These are phyloP conservation scores for Troides helena DNA, from an alignment of 2,888 invertebrate genomes.

Conservation along the genomic window DNA sequence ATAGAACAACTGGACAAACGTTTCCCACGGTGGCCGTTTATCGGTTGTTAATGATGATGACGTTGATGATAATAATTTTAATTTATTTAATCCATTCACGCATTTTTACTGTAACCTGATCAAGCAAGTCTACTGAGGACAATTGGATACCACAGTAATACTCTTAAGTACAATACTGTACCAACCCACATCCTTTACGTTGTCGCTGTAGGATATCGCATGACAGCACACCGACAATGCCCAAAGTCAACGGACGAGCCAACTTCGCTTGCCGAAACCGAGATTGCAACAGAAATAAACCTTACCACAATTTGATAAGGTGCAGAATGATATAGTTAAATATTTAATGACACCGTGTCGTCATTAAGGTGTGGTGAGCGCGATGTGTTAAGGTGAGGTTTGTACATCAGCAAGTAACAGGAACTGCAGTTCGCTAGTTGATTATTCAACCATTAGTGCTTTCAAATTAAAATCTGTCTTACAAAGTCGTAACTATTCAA, in stretches of 20 bases:
- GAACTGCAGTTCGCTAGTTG: conserved; percentile 19
- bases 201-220: conserved; percentile 42
- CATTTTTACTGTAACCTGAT: too few relatives aligned
- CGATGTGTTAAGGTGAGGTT: conserved; percentile 40
- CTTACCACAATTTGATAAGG: conserved; percentile 27
- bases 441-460: not conserved
- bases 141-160: conserved; percentile 25
- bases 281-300: conserved; percentile 21
- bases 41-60: too few relatives aligned
- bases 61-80: not conserved
- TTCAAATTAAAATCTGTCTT: not conserved
- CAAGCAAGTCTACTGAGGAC: not conserved
- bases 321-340: conserved; percentile 7
- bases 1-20: too few relatives aligned
- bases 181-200: conserved; percentile 25
- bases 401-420: conserved; percentile 32
- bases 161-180: conserved; percentile 29
- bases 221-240: conserved; percentile 42
- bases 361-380: conserved; percentile 39
- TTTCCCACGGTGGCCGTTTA: too few relatives aligned
- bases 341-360: conserved; percentile 12
- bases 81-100: not conserved
- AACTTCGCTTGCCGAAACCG: not conserved
- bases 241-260: conserved; percentile 20
- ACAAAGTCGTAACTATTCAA: not conserved